These are phyloP conservation scores for Sarcoramphus papa DNA, from an alignment of 2,797 vertebrate genomes.

Conservation along the genomic window DNA sequence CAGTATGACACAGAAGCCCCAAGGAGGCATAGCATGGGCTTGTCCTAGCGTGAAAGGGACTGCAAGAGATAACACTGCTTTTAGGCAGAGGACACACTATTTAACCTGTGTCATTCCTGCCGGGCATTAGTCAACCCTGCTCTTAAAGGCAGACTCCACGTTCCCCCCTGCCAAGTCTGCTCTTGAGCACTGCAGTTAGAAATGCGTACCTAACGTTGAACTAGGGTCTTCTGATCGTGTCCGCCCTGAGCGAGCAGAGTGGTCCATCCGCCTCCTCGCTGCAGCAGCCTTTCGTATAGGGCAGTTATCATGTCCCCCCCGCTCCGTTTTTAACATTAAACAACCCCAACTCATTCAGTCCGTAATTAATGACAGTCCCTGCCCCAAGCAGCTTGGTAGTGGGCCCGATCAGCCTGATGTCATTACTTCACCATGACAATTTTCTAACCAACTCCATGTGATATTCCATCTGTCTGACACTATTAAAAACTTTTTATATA, in stretches of 20 bases:
- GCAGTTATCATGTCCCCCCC: background rate
- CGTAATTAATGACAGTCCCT: conserved; percentile 44
- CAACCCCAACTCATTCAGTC: background rate
- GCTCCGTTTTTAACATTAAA: fast-evolving
- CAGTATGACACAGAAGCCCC: background rate
- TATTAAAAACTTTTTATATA: conserved; percentile 36
- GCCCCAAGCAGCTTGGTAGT: conserved; percentile 53
- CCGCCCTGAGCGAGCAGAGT: background rate
- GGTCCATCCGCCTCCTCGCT: background rate
- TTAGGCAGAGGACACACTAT: background rate
- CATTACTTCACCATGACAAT: conserved; percentile 49
- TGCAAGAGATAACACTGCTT: background rate
- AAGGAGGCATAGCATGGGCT: background rate
- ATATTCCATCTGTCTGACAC: conserved; percentile 48
- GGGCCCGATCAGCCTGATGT: conserved; percentile 58
- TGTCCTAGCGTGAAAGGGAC: background rate
- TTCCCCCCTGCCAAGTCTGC: background rate
- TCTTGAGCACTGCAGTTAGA: background rate
- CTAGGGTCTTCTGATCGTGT: fast-evolving
- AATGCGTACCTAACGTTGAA: background rate
- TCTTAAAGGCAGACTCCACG: background rate
- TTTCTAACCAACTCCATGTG: conserved; percentile 54
- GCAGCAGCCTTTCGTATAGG: background rate
- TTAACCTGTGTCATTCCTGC: background rate
- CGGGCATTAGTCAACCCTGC: background rate